phyloP scores from a whole-genome alignment of 2,888 invertebrate genomes.

The Cecidostiba fungosa region DNA sequence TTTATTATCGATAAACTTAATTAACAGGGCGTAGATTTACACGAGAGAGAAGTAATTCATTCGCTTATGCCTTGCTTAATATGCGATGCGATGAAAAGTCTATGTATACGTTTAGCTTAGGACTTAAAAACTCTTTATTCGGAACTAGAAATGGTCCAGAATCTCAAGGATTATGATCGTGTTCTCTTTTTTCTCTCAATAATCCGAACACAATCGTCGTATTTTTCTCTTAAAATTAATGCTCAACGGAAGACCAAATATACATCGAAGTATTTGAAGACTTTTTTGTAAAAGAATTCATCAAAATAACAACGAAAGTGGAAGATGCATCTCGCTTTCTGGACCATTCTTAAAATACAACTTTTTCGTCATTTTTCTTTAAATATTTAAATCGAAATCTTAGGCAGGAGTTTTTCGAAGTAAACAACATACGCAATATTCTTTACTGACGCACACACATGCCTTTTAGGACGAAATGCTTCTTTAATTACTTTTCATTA shows the following conservation, averaged over 20 bases:
- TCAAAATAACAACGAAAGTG: slow-evolving; percentile 19
- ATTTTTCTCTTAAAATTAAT: slow-evolving; percentile 37
- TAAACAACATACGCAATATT: slow-evolving; percentile 61
- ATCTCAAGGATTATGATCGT: slow-evolving; percentile 40
- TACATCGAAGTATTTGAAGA: slow-evolving; percentile 42
- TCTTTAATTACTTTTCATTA: slow-evolving; percentile 51
- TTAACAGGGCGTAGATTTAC: slow-evolving; percentile 80
- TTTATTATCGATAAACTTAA: slow-evolving; percentile 80
- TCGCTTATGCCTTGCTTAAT: slow-evolving; percentile 74
- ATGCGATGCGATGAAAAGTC: slow-evolving; percentile 74
- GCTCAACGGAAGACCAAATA: slow-evolving; percentile 57
- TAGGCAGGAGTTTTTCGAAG: slow-evolving; percentile 63
- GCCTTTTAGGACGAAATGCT: slow-evolving; percentile 58
- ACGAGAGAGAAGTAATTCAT: slow-evolving; percentile 78
- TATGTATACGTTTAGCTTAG: slow-evolving; percentile 76
- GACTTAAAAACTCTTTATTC: slow-evolving; percentile 72
- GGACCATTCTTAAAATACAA: slow-evolving; percentile 60
- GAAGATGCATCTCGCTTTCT: slow-evolving; percentile 38
- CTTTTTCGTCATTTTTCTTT: slow-evolving; percentile 43
- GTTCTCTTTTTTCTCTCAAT: slow-evolving; percentile 20
- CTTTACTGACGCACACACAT: slow-evolving; percentile 52
- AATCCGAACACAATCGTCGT: slow-evolving; percentile 26
- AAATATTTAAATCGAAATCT: slow-evolving; percentile 62
- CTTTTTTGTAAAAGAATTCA: slow-evolving; percentile 46
- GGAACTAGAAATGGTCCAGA: slow-evolving; percentile 74